Evolutionary conservation across 30 jellyfish, hydroid and myxozoan species (phyloP).

Genomic region (Chrysaora quinquecirrha): DNA sequence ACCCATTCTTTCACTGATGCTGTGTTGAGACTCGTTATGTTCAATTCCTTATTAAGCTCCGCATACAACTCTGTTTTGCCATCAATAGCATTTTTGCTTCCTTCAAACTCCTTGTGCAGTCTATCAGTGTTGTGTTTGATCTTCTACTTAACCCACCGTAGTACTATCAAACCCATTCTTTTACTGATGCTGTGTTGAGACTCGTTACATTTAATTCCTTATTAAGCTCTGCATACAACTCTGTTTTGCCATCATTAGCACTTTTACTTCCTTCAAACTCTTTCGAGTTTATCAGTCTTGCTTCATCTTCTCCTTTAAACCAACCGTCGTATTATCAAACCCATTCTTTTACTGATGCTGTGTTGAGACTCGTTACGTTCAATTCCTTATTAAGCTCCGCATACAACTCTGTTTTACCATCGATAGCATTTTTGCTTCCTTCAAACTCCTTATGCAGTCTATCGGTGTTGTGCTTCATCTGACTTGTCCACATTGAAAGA

Average conservation of each 20-base stretch:
- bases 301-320: too few relatives aligned
- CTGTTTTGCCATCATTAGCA: constrained; percentile 86
- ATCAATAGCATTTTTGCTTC: constrained; percentile 77
- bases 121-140: constrained; percentile 71
- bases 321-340: too few relatives aligned
- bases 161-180: constrained; percentile 6
- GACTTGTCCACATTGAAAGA: constrained; percentile 78
- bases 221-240: constrained; percentile 72
- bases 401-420: constrained; percentile 87
- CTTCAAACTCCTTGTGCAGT: constrained; percentile 85
- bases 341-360: not conserved
- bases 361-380: not conserved
- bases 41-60: constrained; percentile 6
- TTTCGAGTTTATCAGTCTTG: constrained; percentile 71
- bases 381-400: constrained; percentile 45
- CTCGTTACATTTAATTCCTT: not conserved
- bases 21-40: not conserved
- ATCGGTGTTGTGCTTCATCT: constrained; percentile 66
- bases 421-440: constrained; percentile 84
- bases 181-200: not conserved
- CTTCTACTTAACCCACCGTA: too few relatives aligned
- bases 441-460: constrained; percentile 88
- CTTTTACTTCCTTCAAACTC: constrained; percentile 91
- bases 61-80: constrained; percentile 85
- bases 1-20: constrained; percentile 5